Base-by-base conservation (phyloP, 2,888 invertebrate genomes). In the Cremastinae sp. region DNA sequence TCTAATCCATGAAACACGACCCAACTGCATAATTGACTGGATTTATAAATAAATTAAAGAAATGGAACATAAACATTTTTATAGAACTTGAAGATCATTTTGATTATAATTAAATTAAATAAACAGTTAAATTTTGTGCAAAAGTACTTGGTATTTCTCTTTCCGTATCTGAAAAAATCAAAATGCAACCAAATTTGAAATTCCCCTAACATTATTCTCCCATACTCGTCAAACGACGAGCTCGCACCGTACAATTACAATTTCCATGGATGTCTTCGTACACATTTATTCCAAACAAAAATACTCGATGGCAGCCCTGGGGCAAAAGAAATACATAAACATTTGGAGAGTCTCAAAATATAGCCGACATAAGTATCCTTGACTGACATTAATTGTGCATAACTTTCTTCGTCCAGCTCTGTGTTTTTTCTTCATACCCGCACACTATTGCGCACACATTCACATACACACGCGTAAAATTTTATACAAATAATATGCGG, bases 301-400 rank as follows among this genome's bases (percentile, higher is more conserved):
- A 82, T 78, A 62, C 61, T 18, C 37, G 45, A 68, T 28, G 28
- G 59, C 75, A 53, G 51, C 70, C 72, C 53, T 18, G 12, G 61
- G 65, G 59, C 68, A 53, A 35, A 47, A 79, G 74, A 81, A 82
- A 82, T 83, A 84, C 83, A 83, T 82, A 85, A 85, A 84, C 83
- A 82, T 83, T 81, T 81, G 65, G 69, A 73, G 70, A 59, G 80
- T 80, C 82, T 45, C 61, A 62, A 62, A 83, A 80, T 61, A 62
- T 74, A 47, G 78, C 79, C 80, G 83, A 83, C 84, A 83, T 84
- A 85, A 85, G 84, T 84, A 87, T 84, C 82, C 82, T 84, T 85
- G 87, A 86, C 84, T 87, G 87, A 88, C 88, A 85, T 87, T 88
- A 87, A 88, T 88, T 87, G 87, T 85, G 87, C 86, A 88, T 88